Evolutionary conservation across 2,888 invertebrate species (phyloP).

Genomic region (Crepidodera aurea): DNA sequence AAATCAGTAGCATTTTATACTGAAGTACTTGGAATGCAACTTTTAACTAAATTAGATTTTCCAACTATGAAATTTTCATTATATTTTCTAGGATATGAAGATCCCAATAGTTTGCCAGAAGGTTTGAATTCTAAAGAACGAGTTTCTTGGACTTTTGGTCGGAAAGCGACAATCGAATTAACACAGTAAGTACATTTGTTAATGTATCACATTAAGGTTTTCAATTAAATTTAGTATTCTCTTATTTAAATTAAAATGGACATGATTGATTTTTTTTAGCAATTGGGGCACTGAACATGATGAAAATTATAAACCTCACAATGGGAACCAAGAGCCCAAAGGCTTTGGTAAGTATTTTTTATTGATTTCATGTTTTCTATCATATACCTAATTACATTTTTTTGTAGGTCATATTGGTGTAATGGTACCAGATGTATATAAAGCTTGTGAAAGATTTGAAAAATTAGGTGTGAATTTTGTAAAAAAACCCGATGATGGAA

Average conservation of each 20-base stretch:
- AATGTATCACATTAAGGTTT: too few relatives aligned
- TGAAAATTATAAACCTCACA: constrained; percentile 80
- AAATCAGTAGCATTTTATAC: constrained; percentile 91
- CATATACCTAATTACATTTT: too few relatives aligned
- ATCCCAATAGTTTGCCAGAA: constrained; percentile 70
- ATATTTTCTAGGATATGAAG: constrained; percentile 92
- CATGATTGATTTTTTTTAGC: constrained; percentile 69
- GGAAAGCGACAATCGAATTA: constrained; percentile 88
- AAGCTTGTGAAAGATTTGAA: constrained; percentile 87
- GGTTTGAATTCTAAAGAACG: constrained; percentile 70
- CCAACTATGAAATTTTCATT: constrained; percentile 88
- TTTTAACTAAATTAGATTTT: constrained; percentile 88
- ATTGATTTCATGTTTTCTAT: not conserved
- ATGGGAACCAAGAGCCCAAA: constrained; percentile 87
- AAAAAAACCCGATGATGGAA: constrained; percentile 89
- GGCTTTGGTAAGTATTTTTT: constrained; percentile 74
- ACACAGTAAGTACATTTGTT: constrained; percentile 88
- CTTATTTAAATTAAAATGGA: not conserved
- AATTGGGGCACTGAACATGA: constrained; percentile 96
- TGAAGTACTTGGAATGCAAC: constrained; percentile 88
- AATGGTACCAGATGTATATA: constrained; percentile 86
- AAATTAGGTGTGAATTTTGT: constrained; percentile 86
- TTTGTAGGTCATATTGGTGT: constrained; percentile 86
- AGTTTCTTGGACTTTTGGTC: constrained; percentile 79
- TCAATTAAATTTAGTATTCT: not conserved